Conservation (phyloP, 2,797 vertebrate genomes). For the Hoplostethus mediterraneus region DNA sequence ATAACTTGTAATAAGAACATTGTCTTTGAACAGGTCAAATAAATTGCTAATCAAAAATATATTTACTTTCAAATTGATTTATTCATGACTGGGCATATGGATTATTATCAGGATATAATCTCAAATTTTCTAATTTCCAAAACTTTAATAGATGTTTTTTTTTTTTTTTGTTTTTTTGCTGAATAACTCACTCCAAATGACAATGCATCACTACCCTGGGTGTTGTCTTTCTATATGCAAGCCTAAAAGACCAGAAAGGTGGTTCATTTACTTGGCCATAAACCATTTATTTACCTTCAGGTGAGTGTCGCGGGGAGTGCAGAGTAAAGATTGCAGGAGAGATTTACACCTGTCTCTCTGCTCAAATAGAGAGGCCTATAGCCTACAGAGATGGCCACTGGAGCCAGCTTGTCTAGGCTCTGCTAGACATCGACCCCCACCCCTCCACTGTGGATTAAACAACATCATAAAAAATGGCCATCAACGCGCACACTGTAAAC, state of each 20-base stretch:
- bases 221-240: slow-evolving; percentile 47
- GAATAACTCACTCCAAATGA: slow-evolving; percentile 23
- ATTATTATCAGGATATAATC: background rate
- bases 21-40: too few species aligned
- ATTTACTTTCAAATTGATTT: background rate
- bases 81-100: background rate
- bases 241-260: slow-evolving; percentile 46
- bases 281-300: slow-evolving; percentile 89
- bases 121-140: background rate
- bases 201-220: slow-evolving; percentile 37
- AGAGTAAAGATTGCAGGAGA: slow-evolving; percentile 87
- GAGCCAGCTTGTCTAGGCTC: slow-evolving; percentile 96
- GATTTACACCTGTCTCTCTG: slow-evolving; percentile 97
- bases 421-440: slow-evolving; percentile 75
- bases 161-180: background rate
- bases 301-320: slow-evolving; percentile 86
- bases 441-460: slow-evolving; percentile 83
- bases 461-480: slow-evolving; percentile 83
- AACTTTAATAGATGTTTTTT: background rate
- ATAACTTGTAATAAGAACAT: too few species aligned
- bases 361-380: slow-evolving; percentile 85
- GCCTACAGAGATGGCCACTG: slow-evolving; percentile 95
- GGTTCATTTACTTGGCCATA: slow-evolving; percentile 84
- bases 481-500: slow-evolving; percentile 82
- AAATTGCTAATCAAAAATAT: too few species aligned